phyloP scores from a whole-genome alignment of 2,113 vertebrate species.

The Cettia cetti region DNA sequence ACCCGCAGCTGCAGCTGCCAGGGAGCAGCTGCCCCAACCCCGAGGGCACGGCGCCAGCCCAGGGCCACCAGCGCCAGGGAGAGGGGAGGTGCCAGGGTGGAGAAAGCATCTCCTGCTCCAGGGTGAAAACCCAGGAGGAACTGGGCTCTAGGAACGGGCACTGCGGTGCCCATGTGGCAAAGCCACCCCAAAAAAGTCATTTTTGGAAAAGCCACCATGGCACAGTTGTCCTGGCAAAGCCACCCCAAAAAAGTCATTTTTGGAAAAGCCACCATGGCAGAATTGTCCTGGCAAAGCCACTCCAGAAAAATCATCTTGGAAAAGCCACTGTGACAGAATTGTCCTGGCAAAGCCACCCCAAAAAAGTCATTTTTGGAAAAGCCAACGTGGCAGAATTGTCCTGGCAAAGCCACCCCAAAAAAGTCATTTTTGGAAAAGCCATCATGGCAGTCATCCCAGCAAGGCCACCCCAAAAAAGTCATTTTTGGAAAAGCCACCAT shows the following conservation, averaged over 20 bases:
- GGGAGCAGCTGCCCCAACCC: not conserved
- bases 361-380: too few species aligned
- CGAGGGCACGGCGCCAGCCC: not conserved
- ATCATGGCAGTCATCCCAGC: too few species aligned
- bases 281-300: too few species aligned
- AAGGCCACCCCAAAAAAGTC: not conserved
- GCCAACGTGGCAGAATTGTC: too few species aligned
- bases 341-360: too few species aligned
- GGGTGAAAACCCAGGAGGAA: rapidly evolving
- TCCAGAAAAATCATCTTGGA: not conserved
- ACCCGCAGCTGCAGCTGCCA: not conserved
- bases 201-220: not conserved
- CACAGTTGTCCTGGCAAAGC: not conserved
- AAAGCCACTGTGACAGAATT: too few species aligned
- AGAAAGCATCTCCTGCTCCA: not conserved
- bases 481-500: rapidly evolving
- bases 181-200: not conserved
- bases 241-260: not conserved
- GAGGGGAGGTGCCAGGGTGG: rapidly evolving
- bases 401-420: too few species aligned
- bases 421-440: too few species aligned
- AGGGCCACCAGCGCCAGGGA: not conserved
- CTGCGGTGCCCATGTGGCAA: not conserved
- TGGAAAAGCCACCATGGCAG: too few species aligned
- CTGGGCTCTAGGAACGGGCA: rapidly evolving